Percentiles rank a stretch among this genome's conserved stretches.
Evolutionary conservation across 2,888 invertebrate genomes (phyloP).

Genomic region (Drosophila mettleri): DNA sequence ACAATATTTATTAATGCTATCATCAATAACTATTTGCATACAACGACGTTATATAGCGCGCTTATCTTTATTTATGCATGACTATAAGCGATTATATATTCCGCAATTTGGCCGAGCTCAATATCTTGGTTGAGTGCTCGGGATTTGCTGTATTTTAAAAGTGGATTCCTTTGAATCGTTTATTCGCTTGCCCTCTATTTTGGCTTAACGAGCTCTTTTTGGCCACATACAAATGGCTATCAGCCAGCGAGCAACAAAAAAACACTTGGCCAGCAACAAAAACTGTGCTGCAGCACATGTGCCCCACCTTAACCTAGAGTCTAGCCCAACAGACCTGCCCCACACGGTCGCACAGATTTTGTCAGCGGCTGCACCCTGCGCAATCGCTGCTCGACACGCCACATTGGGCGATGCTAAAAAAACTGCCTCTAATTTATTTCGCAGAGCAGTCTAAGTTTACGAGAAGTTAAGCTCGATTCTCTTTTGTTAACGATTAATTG

Average conservation of each 20-base stretch:
- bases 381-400: conserved; percentile 13
- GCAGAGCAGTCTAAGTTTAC: background rate
- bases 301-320: conserved; percentile 11
- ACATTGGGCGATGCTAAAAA: conserved; percentile 10
- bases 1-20: conserved; percentile 26
- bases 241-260: conserved; percentile 33
- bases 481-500: background rate
- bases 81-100: conserved; percentile 27
- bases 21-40: conserved; percentile 29
- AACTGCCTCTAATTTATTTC: conserved; percentile 10
- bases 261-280: conserved; percentile 30
- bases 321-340: conserved; percentile 24
- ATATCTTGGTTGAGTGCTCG: conserved; percentile 18
- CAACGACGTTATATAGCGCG: conserved; percentile 5
- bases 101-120: conserved; percentile 2
- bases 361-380: conserved; percentile 17
- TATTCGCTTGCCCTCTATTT: conserved; percentile 64
- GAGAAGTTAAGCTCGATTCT: background rate
- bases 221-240: conserved; percentile 15
- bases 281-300: conserved; percentile 43
- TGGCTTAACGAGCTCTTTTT: conserved; percentile 63
- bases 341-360: conserved; percentile 13
- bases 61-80: conserved; percentile 24
- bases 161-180: conserved; percentile 46
- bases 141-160: conserved; percentile 28